Percentiles rank a stretch among this genome's conserved stretches.
Conservation (phyloP, 2,113 vertebrate genomes). For the Ochotona curzoniae region DNA sequence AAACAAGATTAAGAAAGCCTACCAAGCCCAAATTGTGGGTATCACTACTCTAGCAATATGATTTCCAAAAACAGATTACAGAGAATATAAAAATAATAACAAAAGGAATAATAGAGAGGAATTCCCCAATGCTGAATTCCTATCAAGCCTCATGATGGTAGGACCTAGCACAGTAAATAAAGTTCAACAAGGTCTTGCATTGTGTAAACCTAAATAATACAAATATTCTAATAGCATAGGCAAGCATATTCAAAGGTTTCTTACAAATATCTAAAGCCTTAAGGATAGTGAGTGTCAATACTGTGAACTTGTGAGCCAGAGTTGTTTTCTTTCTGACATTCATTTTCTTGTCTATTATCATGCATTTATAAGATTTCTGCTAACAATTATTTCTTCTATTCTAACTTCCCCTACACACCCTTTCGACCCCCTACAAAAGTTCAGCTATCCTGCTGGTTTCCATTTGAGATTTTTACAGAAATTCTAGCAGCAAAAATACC, state of each 20-base stretch:
- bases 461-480: neutral
- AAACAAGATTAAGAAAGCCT: constrained; percentile 52
- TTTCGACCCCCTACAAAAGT: neutral
- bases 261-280: neutral
- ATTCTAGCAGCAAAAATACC: neutral
- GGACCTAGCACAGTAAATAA: neutral
- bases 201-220: neutral
- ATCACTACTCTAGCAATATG: constrained; percentile 21
- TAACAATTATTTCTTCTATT: neutral
- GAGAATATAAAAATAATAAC: neutral
- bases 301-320: neutral
- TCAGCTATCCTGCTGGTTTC: neutral
- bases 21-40: constrained; percentile 41
- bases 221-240: neutral
- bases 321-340: neutral
- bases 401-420: neutral
- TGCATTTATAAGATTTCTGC: neutral
- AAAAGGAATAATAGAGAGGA: neutral
- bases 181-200: neutral
- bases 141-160: neutral
- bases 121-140: neutral
- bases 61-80: constrained; percentile 42
- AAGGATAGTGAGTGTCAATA: neutral
- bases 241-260: neutral
- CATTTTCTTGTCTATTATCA: neutral